phyloP scores from a whole-genome alignment of 2,113 vertebrate genomes.

The Rattus rattus region DNA sequence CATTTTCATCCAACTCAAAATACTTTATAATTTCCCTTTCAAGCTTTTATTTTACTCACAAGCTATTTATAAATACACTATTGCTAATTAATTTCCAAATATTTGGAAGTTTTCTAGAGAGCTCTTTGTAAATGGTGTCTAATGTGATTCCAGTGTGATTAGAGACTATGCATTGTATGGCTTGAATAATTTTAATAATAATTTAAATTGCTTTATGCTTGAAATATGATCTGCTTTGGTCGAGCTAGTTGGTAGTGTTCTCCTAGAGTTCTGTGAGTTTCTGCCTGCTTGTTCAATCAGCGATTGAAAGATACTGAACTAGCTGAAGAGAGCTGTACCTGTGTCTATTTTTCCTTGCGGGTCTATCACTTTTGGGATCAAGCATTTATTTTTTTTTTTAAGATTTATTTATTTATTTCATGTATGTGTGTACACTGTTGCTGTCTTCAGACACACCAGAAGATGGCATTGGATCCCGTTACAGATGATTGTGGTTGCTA shows the following conservation, averaged over 20 bases:
- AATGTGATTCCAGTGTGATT: background rate
- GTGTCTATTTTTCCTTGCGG: background rate
- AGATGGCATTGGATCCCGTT: no score
- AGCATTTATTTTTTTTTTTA: background rate
- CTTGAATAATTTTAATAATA: background rate
- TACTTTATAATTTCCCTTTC: background rate
- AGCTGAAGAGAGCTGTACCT: background rate
- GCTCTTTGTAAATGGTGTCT: background rate
- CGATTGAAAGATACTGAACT: background rate
- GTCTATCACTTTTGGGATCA: background rate
- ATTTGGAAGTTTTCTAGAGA: constrained; percentile 14
- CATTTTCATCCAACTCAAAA: background rate
- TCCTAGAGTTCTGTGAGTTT: background rate
- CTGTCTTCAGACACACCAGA: no score
- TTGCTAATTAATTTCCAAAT: background rate
- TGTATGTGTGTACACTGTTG: no score
- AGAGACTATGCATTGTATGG: background rate
- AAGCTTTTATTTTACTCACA: background rate
- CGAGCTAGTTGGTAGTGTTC: background rate
- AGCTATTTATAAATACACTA: background rate
- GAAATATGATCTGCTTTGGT: background rate
- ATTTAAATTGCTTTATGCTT: background rate
- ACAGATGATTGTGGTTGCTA: no score
- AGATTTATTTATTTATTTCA: no score
- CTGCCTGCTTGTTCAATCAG: background rate